Base-by-base conservation (phyloP, 2,113 vertebrate species). In the Lycaon pictus region DNA sequence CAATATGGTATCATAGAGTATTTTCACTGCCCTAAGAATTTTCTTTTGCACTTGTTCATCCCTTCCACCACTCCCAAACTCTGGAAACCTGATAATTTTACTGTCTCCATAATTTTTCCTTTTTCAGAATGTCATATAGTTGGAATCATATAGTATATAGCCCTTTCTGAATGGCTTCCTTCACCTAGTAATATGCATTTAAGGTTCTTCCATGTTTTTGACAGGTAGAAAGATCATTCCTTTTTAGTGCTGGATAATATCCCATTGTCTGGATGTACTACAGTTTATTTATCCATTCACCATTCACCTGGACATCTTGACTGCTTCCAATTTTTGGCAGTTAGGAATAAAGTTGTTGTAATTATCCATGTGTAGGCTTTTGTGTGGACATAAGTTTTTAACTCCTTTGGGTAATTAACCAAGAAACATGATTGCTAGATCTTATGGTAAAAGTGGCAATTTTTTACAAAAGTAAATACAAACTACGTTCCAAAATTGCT, bases 51-150 rank as follows among this genome's bases (percentile, higher is more conserved):
- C 58, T n/a, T 87, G 20, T 48, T 92, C 11, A 55, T 80, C 32
- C 27, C 77, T 93, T 3, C 80, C n/a, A 11, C 5, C 37, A 89
- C 76, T 7, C 72, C 29, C 35, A 67, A 35, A 67, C 5, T 10
- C 51, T 93, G 55, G 3, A 27, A 92, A 72, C 56, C 69, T 85
- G 69, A 37, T 87, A 37, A 74, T 74, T 72, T 90, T 56, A 62
- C 23, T 92, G 19, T 86, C 27, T 89, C 53, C 27, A 5, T 62
- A 76, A 83, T 93, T 83, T 96, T 96, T 4, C 35, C 60, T 93
- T 69, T 76, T 88, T 25, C 35, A 67, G 83, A 92, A 83, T 69
- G 32, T 69, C 63, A 3, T 53, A 15, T 35, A 51, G 11, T 76
- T 89, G 51, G 55, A 88, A 51, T 60, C 19, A 35, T 15, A 58